These are phyloP conservation scores for Momotus momota DNA, from an alignment of 2,797 vertebrate genomes.

Conservation along the genomic window DNA sequence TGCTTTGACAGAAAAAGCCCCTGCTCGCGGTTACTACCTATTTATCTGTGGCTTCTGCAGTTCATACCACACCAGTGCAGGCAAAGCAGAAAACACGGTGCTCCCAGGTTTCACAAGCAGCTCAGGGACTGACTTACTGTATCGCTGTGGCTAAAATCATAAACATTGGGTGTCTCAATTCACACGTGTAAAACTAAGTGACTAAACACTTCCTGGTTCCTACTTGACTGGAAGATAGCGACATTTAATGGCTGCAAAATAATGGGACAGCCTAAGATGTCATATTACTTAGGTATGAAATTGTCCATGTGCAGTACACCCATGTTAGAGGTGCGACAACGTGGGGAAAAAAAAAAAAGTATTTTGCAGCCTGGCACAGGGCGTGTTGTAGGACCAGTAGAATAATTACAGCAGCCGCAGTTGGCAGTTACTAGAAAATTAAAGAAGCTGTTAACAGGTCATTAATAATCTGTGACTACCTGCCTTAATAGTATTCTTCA, in stretches of 20 bases:
- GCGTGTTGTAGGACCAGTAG: background rate
- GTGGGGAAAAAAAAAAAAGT: background rate
- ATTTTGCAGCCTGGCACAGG: background rate
- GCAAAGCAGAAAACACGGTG: background rate
- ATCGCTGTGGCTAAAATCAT: slow-evolving; percentile 3
- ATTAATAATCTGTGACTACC: slow-evolving; percentile 52
- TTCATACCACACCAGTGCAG: background rate
- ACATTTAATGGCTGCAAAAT: background rate
- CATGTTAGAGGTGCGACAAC: background rate
- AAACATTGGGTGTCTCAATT: background rate
- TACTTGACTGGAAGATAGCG: background rate
- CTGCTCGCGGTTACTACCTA: background rate
- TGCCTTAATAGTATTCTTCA: slow-evolving; percentile 46
- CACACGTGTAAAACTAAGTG: background rate
- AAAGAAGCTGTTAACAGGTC: slow-evolving; percentile 48
- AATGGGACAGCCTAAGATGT: background rate
- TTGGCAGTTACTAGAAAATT: slow-evolving; percentile 42
- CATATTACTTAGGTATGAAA: background rate
- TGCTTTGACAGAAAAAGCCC: background rate
- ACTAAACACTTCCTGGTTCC: background rate
- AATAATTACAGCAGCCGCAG: slow-evolving; percentile 40
- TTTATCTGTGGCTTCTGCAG: background rate
- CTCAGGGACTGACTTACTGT: background rate
- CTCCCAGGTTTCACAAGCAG: background rate
- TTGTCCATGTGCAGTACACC: background rate